Percentiles rank a stretch among this genome's conserved stretches.
Conservation (phyloP, 1,140 invertebrate species). For the Campoletis sonorensis region DNA sequence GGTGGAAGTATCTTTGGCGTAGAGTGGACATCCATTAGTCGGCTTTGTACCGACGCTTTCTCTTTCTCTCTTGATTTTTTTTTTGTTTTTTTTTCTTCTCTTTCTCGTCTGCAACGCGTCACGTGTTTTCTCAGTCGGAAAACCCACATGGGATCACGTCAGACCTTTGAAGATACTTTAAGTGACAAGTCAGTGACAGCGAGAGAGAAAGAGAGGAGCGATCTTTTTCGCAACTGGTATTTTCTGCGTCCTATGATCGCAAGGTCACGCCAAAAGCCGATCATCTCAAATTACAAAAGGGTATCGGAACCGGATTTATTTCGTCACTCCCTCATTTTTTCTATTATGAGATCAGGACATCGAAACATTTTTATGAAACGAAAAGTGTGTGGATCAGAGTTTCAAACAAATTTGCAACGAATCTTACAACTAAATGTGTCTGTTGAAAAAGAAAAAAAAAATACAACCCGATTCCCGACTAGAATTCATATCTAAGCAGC, state of each 20-base stretch:
- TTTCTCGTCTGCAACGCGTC: background rate
- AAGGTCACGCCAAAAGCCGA: conserved; percentile 63
- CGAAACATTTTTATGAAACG: background rate
- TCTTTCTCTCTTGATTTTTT: conserved; percentile 52
- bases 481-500: no score
- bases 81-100: conserved; percentile 45
- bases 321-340: conserved; percentile 55
- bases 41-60: conserved; percentile 56
- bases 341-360: conserved; percentile 63
- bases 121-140: background rate
- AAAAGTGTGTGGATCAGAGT: no score
- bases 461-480: no score
- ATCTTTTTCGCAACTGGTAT: background rate
- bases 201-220: conserved; percentile 40
- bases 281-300: conserved; percentile 73
- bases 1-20: conserved; percentile 55
- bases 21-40: conserved; percentile 60
- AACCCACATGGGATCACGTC: conserved; percentile 26
- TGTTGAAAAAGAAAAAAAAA: no score
- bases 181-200: conserved; percentile 38
- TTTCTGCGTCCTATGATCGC: conserved; percentile 27
- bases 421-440: no score
- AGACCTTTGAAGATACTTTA: conserved; percentile 24
- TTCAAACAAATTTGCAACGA: no score
- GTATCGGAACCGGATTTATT: conserved; percentile 73